Evolutionary conservation across 2,888 invertebrate species (phyloP).

Genomic region (Agrochola lota): DNA sequence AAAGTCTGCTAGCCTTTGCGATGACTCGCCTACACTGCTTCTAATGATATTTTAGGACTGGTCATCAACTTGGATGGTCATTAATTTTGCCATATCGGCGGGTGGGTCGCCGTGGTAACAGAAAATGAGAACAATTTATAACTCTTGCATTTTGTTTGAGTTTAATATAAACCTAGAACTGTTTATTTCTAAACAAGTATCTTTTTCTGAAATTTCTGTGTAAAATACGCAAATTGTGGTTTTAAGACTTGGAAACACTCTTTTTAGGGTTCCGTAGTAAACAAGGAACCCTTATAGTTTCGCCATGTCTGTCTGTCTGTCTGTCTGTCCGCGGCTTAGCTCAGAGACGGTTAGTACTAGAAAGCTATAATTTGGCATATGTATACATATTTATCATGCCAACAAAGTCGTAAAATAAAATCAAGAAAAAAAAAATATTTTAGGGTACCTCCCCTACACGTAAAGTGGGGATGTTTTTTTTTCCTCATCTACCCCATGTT

Average conservation of each 20-base stretch:
- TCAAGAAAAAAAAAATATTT: too few relatives aligned
- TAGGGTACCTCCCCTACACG: too few relatives aligned
- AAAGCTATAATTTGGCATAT: too few relatives aligned
- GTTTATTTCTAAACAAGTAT: not conserved
- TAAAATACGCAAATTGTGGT: not conserved
- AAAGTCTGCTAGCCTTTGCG: constrained; percentile 85
- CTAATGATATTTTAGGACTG: constrained; percentile 43
- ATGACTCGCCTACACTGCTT: constrained; percentile 83
- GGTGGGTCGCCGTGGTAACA: not conserved
- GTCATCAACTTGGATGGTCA: constrained; percentile 31
- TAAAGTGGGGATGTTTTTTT: too few relatives aligned
- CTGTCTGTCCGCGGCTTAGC: too few relatives aligned
- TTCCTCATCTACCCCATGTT: too few relatives aligned
- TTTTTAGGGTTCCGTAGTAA: too few relatives aligned
- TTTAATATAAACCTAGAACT: not conserved
- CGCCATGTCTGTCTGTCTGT: too few relatives aligned
- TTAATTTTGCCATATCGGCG: constrained; percentile 26
- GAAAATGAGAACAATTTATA: not conserved
- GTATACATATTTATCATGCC: too few relatives aligned
- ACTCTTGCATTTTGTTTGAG: not conserved
- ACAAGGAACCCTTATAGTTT: too few relatives aligned
- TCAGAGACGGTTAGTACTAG: too few relatives aligned
- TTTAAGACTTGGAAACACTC: not conserved
- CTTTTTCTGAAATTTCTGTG: not conserved
- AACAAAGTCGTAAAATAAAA: too few relatives aligned